Evolutionary conservation across 1,140 invertebrate species (phyloP), one percentile per base, ranked within the genome.

Genomic region (Trichonephila clavipes): DNA sequence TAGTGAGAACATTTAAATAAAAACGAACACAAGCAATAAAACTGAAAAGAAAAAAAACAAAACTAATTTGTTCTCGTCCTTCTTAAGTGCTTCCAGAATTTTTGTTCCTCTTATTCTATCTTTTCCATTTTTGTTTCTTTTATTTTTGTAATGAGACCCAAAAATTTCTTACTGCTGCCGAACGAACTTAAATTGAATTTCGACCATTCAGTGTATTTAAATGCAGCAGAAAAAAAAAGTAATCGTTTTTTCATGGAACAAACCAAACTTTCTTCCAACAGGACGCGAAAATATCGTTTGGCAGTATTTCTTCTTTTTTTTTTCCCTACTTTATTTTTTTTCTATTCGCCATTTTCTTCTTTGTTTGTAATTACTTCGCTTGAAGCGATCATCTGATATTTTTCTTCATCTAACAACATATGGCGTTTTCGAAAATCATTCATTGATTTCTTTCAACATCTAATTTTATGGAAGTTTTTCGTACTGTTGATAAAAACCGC

Each of bases 231-330:
- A 82, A 82, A 91, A 66, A 91, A 92, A 92, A 83, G 77, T 92
- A 92, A 92, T 92, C 90, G 90, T 85, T 92, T 92, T 92, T 92
- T 92, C 90, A 85, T 92, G 77, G 81, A 92, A 92, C 90, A 85
- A 77, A 77, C 82, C 90, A 85, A 92, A 85, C 72, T 92, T 92
- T 92, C 81, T 69, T 85, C 90, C 62, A 92, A 51, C 28, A 92
- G 44, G 61, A 51, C 16, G 58, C 72, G 77, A 40, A 92, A 85
- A 85, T 92, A 92, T 92, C 90, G 90, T 92, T 92, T 92, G 40
- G 28, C 62, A 92, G 59, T 85, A 92, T 82, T 85, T 85, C 40
- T 92, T 92, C 58, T 61, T 19, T 28, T 28, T 61, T 62, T 24
- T 21, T 69, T 12, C n/a, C n/a, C 51, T 51, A 10, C 51, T 40